Evolutionary conservation across 2,113 vertebrate genomes (phyloP).

Genomic region (Caracal caracal): DNA sequence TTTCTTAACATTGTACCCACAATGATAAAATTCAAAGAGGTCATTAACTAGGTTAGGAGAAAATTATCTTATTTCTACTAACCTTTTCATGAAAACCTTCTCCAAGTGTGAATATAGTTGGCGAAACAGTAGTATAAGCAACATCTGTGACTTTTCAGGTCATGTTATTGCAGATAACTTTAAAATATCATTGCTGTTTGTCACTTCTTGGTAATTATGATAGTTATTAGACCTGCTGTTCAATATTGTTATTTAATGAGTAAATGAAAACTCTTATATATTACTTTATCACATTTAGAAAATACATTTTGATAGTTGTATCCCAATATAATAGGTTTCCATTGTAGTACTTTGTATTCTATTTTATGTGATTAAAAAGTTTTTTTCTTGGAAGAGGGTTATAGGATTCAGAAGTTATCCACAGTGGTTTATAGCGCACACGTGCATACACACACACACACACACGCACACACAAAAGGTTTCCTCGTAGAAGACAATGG

Average conservation of each 20-base stretch:
- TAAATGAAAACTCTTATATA: background rate
- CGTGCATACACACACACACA: fast-evolving
- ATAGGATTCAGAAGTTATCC: background rate
- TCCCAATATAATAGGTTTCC: background rate
- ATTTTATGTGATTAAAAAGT: background rate
- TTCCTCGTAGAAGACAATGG: background rate
- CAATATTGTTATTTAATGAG: background rate
- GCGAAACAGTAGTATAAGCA: background rate
- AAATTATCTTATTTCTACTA: conserved; percentile 23
- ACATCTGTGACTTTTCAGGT: background rate
- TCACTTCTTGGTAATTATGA: background rate
- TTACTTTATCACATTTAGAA: background rate
- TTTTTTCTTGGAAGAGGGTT: background rate
- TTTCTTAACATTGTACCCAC: background rate
- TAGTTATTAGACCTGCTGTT: background rate
- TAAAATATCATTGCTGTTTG: background rate
- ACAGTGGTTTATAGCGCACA: background rate
- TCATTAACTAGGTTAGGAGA: background rate
- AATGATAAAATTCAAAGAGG: background rate
- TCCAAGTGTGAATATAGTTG: background rate
- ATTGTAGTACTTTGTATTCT: background rate
- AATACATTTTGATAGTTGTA: conserved; percentile 24
- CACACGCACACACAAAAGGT: fast-evolving
- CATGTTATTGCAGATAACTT: background rate
- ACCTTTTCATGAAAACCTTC: background rate